Evolutionary conservation across 2,797 vertebrate species (phyloP).

Genomic region (Monodelphis domestica): DNA sequence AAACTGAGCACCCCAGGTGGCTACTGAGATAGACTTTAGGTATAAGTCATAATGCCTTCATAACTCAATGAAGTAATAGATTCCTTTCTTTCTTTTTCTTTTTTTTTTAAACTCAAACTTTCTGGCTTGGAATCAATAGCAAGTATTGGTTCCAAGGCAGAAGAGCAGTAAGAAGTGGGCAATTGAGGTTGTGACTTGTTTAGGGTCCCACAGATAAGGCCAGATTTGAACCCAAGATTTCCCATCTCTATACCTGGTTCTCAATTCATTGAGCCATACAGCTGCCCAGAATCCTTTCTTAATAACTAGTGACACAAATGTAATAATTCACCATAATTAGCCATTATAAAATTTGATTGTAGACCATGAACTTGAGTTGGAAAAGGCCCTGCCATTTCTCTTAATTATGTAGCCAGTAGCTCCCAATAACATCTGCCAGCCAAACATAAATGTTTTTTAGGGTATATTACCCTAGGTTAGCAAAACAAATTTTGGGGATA

Average conservation of each 20-base stretch:
- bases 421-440: background rate
- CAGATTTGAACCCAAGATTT: no score
- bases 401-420: background rate
- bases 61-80: slow-evolving; percentile 1
- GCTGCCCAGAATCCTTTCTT: slow-evolving; percentile 5
- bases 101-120: no score
- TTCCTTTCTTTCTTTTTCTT: no score
- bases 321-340: slow-evolving; percentile 14
- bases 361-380: background rate
- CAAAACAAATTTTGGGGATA: slow-evolving; percentile 2
- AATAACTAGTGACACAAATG: background rate
- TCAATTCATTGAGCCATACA: no score
- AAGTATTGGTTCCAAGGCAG: no score
- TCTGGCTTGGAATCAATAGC: no score
- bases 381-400: background rate
- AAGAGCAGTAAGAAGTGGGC: no score
- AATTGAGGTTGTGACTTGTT: no score
- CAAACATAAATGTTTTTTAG: background rate
- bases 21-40: background rate
- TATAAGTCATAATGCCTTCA: background rate
- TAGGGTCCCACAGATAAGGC: no score
- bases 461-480: background rate
- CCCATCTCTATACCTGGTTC: no score
- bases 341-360: slow-evolving; percentile 9
- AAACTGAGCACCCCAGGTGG: background rate